phyloP scores from a whole-genome alignment of 92 coral and sea anemone genomes.

The Epizoanthus rinbou region DNA sequence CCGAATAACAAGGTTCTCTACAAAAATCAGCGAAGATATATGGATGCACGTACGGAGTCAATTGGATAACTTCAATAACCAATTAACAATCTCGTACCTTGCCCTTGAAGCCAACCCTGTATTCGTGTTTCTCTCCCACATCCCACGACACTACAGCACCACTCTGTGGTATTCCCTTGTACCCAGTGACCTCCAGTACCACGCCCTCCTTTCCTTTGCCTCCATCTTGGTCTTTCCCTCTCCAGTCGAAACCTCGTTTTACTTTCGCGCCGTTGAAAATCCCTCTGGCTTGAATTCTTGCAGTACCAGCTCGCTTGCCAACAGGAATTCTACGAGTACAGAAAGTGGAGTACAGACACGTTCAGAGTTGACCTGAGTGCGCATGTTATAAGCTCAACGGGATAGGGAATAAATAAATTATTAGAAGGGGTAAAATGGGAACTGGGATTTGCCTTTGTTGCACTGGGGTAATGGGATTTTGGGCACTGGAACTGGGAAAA shows the following conservation, averaged over 20 bases:
- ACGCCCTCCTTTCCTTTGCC: conserved; percentile 42
- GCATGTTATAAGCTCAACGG: not conserved
- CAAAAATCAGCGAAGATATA: too few species aligned
- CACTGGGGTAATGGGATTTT: too few species aligned
- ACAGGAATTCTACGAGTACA: conserved; percentile 45
- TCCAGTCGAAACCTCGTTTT: conserved; percentile 65
- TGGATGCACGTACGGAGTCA: too few species aligned
- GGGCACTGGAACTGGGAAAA: too few species aligned
- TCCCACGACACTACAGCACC: conserved; percentile 69
- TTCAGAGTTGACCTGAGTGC: not conserved
- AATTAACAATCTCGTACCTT: conserved; percentile 42
- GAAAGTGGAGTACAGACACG: not conserved
- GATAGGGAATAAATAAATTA: conserved; percentile 2
- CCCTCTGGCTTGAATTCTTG: conserved; percentile 57
- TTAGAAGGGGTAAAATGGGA: too few species aligned
- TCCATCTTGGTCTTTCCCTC: conserved; percentile 54
- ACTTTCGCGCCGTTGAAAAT: conserved; percentile 64
- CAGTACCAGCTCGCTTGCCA: conserved; percentile 46
- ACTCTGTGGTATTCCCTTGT: conserved; percentile 41
- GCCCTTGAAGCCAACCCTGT: conserved; percentile 63
- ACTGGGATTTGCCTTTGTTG: too few species aligned
- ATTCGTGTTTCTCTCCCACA: conserved; percentile 11
- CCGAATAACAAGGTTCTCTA: too few species aligned
- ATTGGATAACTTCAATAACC: too few species aligned
- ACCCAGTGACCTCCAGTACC: conserved; percentile 52